Evolutionary conservation across 2,113 vertebrate species (phyloP), one percentile per base, ranked within the genome.

Genomic region (Hystrix cristata): DNA sequence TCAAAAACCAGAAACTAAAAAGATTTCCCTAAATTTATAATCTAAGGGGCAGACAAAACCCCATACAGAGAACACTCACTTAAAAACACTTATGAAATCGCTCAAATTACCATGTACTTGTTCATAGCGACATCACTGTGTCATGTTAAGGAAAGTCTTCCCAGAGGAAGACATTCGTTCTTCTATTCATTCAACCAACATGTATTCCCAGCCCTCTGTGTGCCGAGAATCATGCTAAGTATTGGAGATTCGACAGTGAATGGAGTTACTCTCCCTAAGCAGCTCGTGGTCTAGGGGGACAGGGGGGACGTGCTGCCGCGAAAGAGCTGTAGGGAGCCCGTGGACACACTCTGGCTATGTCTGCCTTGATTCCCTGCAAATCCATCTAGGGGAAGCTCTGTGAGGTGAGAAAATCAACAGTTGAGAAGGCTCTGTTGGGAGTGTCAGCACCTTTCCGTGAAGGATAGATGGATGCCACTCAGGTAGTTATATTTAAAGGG

Each of bases 141-240:
- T 95, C 59, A 92, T 71, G 38, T 72, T 89, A 72, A 96, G 38
- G 79, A 23, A 91, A 55, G 34, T 91, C 93, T 94, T 88, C 59
- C 65, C 81, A 95, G 86, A 82, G 29, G 60, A 79, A 76, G 57
- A 31, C 53, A 31, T 48, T 74, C 34, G 53, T 89, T 65, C 21
- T 86, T 85, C n/a, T 69, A 3, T n/a, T 92, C 43, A 72, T 79
- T 94, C 65, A 53, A 1, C 65, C 87, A 67, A 15, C 25, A 14
- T 83, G 48, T 76, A n/a, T 94, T 80, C 79, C 46, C 69, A 84
- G 53, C 59, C 29, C 5, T 29, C 10, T 78, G 0, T 86, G 82
- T 96, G 74, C 60, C 67, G 59, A 76, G 65, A 81, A 57, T 90
- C 25, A 6, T 87, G 83, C 48, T 57, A 65, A 31, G 21, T 81